Percentiles rank a stretch among this genome's conserved stretches.
phyloP scores from a whole-genome alignment of 1,140 invertebrate species.

The Magallana ariakensis region DNA sequence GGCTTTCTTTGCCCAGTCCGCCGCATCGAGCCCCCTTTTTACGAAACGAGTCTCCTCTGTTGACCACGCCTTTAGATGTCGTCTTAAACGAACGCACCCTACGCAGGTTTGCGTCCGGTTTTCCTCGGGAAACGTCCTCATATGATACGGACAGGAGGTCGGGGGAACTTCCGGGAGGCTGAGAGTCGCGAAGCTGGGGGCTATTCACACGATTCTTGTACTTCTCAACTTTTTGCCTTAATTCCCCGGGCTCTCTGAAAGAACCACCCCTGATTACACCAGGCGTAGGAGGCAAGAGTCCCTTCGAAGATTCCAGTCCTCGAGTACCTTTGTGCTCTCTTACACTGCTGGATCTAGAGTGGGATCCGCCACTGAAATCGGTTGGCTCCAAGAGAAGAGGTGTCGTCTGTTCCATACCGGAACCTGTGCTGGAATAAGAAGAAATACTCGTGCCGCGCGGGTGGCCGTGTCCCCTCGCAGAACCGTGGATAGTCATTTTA shows the following conservation, averaged over 20 bases:
- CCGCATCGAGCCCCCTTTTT: conserved; percentile 77
- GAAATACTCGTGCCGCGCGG: conserved; percentile 33
- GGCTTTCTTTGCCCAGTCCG: conserved; percentile 47
- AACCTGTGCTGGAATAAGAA: background rate
- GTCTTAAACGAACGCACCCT: conserved; percentile 92
- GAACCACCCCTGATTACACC: conserved; percentile 47
- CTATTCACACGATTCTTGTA: background rate
- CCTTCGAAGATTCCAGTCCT: conserved; percentile 21
- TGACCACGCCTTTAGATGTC: conserved; percentile 92
- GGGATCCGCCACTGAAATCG: background rate
- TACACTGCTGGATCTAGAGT: conserved; percentile 15
- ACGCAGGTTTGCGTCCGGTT: conserved; percentile 40
- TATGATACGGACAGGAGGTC: conserved; percentile 52
- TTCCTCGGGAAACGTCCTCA: conserved; percentile 48
- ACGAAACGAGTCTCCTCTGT: conserved; percentile 93
- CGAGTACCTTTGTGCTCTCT: background rate
- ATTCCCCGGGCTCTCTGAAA: conserved; percentile 50
- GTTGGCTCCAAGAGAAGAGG: conserved; percentile 12
- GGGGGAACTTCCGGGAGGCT: conserved; percentile 45
- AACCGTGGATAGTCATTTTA: conserved; percentile 50
- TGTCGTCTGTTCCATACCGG: background rate
- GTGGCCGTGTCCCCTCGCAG: conserved; percentile 22
- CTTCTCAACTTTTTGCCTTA: conserved; percentile 29
- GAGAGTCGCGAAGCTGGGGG: background rate
- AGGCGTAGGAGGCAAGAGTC: background rate